Base-by-base conservation (phyloP, 1,140 invertebrate genomes). In the Trypoxylus dichotomus region DNA sequence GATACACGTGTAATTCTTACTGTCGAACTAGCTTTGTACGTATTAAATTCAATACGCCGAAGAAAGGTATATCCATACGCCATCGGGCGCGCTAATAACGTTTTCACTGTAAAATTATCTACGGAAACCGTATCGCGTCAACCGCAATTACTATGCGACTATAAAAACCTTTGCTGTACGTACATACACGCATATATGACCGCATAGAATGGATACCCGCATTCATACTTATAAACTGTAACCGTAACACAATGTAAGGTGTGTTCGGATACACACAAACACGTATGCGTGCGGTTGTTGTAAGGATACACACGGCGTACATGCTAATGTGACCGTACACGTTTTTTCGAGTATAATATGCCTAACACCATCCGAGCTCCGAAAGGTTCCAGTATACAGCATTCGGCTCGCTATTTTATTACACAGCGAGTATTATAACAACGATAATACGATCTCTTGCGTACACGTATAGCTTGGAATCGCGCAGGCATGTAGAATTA, bases 241-340 rank as follows among this genome's bases (percentile, higher is more conserved):
- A 54, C 47, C 47, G 47, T 54, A 54, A 54, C 47, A 54, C 47
- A 54, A 54, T 54, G 47, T 54, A 54, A 54, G 47, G 47, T 54
- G 47, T 54, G 47, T 54, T 54, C 32, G 32, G 2, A 32, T 7
- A 32, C 32, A 32, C 7, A 32, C 32, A 32, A 7, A 32, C 32
- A 32, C 2, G 32, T 32, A 32, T 7, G 7, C 32, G 47, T 54
- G 19, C 15, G 15, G 47, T n/a, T 15, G 47, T 54, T 19, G 19
- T 54, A 54, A 54, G 47, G n/a, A 54, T 54, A 54, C 47, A 54
- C 47, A 54, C 19, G 15, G 15, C 19, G 47, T 54, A 54, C 47
- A 54, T 19, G 47, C 19, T 54, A 54, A 54, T 19, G 47, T 54
- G 19, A 54, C 47, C 19, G 47, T 54, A 19, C 13, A 15, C 7